phyloP scores from a whole-genome alignment of 2,888 invertebrate genomes.

The Tipula lateralis region DNA sequence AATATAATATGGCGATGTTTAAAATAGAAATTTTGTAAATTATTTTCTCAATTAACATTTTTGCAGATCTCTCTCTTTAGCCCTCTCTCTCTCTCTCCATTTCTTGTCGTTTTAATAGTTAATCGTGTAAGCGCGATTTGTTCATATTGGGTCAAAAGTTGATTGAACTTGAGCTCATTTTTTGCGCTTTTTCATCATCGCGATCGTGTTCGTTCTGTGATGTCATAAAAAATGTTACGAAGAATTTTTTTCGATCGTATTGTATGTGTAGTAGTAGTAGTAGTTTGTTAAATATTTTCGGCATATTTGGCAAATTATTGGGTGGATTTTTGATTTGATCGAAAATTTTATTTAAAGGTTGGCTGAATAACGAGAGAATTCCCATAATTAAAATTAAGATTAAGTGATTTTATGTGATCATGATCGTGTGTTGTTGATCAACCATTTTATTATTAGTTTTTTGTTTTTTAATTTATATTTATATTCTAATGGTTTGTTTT shows the following conservation, averaged over 20 bases:
- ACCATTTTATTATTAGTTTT: not conserved
- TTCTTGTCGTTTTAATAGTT: not conserved
- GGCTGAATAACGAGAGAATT: not conserved
- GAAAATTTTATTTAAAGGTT: not conserved
- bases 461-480: not conserved
- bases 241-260: not conserved
- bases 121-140: not conserved
- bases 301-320: not conserved
- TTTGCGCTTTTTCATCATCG: slow-evolving; percentile 15
- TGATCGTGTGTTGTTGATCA: slow-evolving; percentile 20
- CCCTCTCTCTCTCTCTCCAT: not conserved
- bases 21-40: not conserved
- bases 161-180: slow-evolving; percentile 27
- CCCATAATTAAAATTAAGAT: slow-evolving; percentile 26
- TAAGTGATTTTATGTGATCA: not conserved
- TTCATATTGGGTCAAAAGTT: slow-evolving; percentile 28
- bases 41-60: not conserved
- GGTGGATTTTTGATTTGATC: not conserved
- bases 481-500: not conserved
- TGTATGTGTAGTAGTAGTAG: not conserved
- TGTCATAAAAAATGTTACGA: not conserved
- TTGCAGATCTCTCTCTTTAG: not conserved
- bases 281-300: not conserved
- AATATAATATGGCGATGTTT: not conserved
- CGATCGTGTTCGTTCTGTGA: not conserved